phyloP scores from a whole-genome alignment of 1,140 invertebrate genomes.

The Trissolcus basalis region DNA sequence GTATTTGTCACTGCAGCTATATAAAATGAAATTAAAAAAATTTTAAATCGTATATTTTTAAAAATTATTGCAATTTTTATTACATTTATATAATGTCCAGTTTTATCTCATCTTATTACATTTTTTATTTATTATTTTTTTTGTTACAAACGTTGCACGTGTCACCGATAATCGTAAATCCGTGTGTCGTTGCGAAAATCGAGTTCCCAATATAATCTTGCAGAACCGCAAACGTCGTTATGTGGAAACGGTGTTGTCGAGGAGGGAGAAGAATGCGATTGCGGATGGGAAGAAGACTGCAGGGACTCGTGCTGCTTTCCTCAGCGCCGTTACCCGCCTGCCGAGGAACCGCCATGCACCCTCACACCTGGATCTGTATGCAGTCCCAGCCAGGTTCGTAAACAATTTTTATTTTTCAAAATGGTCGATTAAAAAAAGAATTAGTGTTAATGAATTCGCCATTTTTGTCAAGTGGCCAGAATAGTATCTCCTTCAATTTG shows the following conservation, averaged over 20 bases:
- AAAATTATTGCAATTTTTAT: no score
- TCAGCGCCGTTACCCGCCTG: conserved; percentile 85
- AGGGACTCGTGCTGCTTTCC: conserved; percentile 95
- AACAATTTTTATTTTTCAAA: conserved; percentile 10
- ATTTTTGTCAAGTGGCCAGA: neutral
- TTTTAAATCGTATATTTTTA: no score
- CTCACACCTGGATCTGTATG: conserved; percentile 85
- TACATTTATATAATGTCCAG: conserved; percentile 12
- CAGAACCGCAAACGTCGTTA: conserved; percentile 91
- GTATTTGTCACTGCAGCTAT: no score
- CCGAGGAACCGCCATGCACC: conserved; percentile 88
- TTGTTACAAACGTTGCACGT: conserved; percentile 39
- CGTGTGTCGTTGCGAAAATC: conserved; percentile 51
- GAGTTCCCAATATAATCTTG: conserved; percentile 60
- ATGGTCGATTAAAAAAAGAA: neutral
- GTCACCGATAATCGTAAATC: conserved; percentile 50
- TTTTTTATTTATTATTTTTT: conserved; percentile 8
- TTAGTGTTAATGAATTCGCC: neutral
- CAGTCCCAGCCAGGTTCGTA: conserved; percentile 86
- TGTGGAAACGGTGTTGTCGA: conserved; percentile 99
- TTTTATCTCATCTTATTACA: neutral
- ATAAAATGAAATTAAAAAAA: no score
- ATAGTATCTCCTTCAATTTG: neutral
- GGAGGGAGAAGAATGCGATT: conserved; percentile 97
- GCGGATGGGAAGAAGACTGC: conserved; percentile 97